These are phyloP conservation scores for Oncorhynchus masou DNA, from an alignment of 2,113 vertebrate species.

Conservation along the genomic window DNA sequence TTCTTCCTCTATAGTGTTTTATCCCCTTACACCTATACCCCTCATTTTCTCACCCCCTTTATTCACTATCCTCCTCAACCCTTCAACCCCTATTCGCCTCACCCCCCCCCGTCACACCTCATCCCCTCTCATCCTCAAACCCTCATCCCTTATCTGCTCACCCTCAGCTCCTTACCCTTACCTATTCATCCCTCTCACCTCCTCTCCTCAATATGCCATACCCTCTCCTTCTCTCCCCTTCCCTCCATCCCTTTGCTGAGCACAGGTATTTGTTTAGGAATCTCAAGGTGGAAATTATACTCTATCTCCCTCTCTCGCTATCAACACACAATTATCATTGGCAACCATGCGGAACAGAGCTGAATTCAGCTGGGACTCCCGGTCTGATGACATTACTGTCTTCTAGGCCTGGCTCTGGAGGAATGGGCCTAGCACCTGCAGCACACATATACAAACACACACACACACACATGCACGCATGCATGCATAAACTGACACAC, in stretches of 20 bases:
- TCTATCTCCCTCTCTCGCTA: constrained; percentile 96
- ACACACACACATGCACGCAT: no score
- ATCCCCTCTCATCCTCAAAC: not conserved
- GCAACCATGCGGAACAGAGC: constrained; percentile 99
- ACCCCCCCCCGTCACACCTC: not conserved
- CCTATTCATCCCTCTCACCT: constrained; percentile 35
- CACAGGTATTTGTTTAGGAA: constrained; percentile 94
- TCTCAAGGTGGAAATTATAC: constrained; percentile 97
- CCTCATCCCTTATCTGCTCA: not conserved
- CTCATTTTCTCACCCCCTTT: not conserved
- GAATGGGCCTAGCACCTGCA: constrained; percentile 70
- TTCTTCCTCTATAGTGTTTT: constrained; percentile 1
- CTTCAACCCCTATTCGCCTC: constrained; percentile 9
- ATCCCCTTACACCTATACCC: constrained; percentile 20
- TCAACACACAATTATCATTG: constrained; percentile 99
- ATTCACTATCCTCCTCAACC: not conserved
- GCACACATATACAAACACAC: no score
- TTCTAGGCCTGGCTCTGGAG: constrained; percentile 84
- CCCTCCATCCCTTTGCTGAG: constrained; percentile 59
- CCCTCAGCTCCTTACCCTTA: not conserved
- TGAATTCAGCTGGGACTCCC: constrained; percentile 96
- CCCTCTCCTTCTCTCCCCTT: constrained; percentile 57
- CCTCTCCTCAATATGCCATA: constrained; percentile 52
- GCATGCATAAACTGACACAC: no score
- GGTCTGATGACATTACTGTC: constrained; percentile 96